Percentiles rank a stretch among this genome's conserved stretches.
Conservation (phyloP, 2,113 vertebrate genomes). For the Leptosomus discolor region DNA sequence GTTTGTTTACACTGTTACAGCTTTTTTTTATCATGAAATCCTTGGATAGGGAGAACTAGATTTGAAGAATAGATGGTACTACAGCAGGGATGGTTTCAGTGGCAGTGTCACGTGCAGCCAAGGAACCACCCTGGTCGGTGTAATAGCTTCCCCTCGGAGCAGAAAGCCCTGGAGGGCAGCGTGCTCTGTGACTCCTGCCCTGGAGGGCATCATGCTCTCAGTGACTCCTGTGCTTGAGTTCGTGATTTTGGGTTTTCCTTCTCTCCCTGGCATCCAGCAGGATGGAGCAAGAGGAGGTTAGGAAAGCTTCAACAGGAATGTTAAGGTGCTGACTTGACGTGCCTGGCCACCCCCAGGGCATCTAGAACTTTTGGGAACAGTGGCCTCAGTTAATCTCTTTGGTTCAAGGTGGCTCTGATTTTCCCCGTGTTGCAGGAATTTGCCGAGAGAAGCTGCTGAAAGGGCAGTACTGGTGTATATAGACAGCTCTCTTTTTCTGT, state of each 20-base stretch:
- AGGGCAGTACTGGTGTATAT: not conserved
- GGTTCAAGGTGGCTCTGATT: not conserved
- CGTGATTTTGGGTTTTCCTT: rapidly evolving
- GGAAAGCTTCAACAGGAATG: not conserved
- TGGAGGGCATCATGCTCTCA: no score
- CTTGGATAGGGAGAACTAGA: not conserved
- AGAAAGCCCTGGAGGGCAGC: not conserved
- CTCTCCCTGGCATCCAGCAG: not conserved
- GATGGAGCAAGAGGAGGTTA: not conserved
- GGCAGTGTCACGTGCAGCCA: not conserved
- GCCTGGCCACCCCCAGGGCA: not conserved
- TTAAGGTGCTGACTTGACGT: not conserved
- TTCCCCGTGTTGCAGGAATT: not conserved
- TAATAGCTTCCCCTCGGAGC: not conserved
- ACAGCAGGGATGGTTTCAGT: not conserved
- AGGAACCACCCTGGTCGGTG: not conserved
- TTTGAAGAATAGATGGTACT: not conserved
- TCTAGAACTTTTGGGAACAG: not conserved
- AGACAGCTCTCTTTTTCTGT: not conserved
- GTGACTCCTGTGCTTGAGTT: not conserved
- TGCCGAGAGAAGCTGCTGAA: not conserved
- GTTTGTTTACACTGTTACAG: not conserved
- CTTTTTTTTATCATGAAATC: not conserved
- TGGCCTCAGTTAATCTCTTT: not conserved
- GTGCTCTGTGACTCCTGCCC: no score